Evolutionary conservation across 2,888 invertebrate genomes (phyloP), one percentile per base, ranked within the genome.

Genomic region (Cheilosia vulpina): DNA sequence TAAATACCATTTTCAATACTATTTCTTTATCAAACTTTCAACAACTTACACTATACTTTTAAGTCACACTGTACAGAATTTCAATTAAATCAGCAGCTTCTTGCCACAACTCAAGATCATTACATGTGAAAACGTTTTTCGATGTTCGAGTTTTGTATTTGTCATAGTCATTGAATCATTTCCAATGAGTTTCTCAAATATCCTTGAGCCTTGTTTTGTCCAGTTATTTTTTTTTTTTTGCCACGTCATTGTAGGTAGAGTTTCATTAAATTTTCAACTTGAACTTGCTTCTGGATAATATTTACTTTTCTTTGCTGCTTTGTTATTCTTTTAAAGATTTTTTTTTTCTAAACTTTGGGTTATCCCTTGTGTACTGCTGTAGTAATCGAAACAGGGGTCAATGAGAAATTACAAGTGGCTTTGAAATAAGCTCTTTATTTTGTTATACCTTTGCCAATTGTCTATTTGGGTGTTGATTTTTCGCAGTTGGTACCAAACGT

Each of bases 221-320:
- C 41, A 1, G 13, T 24, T 41, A 17, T 38, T 2, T 53, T 53
- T 66, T 41, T 24, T 38, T 2, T 53, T 53, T 66, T n/a, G 34
- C 38, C 5, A 17, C 7, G 24, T 53, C 41, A 41, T 27, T 66
- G 41, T 0, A 41, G 27, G 17, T 17, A 41, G 43, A 41, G 31
- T 55, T 55, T 55, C 43, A 55, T 31, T 55, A 38, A 43, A 43
- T 43, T 53, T 41, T 27, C 24, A 43, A 55, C 53, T 53, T 11
- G 27, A 66, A 52, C 38, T 65, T 50, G 19, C 27, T 21, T 19
- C 13, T 21, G 45, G 41, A 63, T 9, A 31, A 1, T 34, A 34
- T 13, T 11, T 38, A 11, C 2, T 38, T 38, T 13, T 50, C 3
- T 45, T 53, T 62, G 11, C 19, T 50, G 21, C 34, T 38, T 38